Evolutionary conservation across 2,113 vertebrate species (phyloP).

Genomic region (Pseudorasbora parva): DNA sequence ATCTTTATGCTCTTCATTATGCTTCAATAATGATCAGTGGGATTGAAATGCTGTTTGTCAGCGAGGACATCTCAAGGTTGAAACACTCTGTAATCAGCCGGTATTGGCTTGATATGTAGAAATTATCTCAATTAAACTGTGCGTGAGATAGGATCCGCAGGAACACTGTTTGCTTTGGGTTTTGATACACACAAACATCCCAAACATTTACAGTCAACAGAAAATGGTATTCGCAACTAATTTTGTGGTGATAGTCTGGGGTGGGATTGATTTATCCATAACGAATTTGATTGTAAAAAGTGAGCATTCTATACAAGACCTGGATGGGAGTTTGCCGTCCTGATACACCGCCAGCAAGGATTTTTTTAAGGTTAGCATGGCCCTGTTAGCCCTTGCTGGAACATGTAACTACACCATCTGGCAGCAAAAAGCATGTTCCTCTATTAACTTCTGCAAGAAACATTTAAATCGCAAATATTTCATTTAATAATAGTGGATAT

Average conservation of each 20-base stretch:
- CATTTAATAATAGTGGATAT: neutral
- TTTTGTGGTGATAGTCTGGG: neutral
- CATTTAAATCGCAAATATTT: neutral
- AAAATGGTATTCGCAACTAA: neutral
- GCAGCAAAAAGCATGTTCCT: neutral
- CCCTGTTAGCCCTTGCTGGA: neutral
- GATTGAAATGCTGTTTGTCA: constrained; percentile 25
- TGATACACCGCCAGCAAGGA: neutral
- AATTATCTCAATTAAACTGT: constrained; percentile 42
- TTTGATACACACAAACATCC: neutral
- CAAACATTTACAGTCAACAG: neutral
- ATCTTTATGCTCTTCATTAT: neutral
- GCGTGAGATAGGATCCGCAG: constrained; percentile 3
- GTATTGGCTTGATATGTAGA: constrained; percentile 33
- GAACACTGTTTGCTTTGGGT: neutral
- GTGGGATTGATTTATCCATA: constrained; percentile 7
- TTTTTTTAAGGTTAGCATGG: neutral
- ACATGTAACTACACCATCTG: neutral
- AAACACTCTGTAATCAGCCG: constrained; percentile 46
- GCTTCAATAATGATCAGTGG: constrained; percentile 26
- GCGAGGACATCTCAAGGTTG: constrained; percentile 47
- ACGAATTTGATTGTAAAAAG: neutral
- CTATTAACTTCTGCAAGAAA: neutral
- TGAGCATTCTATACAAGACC: neutral
- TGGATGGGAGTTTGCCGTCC: neutral